Percentiles rank a stretch among this genome's conserved stretches.
These are phyloP conservation scores for Numenius phaeopus DNA, from an alignment of 2,797 vertebrate species.

Conservation along the genomic window DNA sequence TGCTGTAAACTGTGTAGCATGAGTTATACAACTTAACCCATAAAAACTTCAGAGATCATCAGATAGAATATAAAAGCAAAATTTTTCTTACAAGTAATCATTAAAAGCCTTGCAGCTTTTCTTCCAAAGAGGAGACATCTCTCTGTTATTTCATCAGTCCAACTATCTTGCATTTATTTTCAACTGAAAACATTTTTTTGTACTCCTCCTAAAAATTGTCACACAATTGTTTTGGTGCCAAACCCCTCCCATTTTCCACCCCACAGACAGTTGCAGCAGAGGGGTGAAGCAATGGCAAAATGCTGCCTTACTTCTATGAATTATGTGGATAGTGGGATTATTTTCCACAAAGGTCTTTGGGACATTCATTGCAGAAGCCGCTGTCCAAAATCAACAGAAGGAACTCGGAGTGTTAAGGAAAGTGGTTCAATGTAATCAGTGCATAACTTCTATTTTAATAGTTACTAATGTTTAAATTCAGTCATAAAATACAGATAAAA, in stretches of 20 bases:
- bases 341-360: background rate
- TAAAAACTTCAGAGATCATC: background rate
- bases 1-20: background rate
- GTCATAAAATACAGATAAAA: background rate
- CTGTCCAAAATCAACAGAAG: background rate
- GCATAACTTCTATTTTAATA: background rate
- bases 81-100: background rate
- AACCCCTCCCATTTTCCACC: background rate
- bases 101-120: background rate
- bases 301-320: background rate
- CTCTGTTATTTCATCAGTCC: background rate
- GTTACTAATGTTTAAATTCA: background rate
- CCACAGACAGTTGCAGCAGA: background rate
- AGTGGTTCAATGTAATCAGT: background rate
- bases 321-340: background rate
- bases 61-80: background rate
- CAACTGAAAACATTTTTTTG: background rate
- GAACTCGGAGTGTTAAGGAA: background rate
- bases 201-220: background rate
- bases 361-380: background rate
- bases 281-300: background rate
- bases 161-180: background rate
- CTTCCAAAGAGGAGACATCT: background rate
- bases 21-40: background rate
- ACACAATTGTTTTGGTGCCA: background rate